These are phyloP conservation scores for Hipposideros armiger DNA, from an alignment of 2,113 vertebrate species.

Conservation along the genomic window DNA sequence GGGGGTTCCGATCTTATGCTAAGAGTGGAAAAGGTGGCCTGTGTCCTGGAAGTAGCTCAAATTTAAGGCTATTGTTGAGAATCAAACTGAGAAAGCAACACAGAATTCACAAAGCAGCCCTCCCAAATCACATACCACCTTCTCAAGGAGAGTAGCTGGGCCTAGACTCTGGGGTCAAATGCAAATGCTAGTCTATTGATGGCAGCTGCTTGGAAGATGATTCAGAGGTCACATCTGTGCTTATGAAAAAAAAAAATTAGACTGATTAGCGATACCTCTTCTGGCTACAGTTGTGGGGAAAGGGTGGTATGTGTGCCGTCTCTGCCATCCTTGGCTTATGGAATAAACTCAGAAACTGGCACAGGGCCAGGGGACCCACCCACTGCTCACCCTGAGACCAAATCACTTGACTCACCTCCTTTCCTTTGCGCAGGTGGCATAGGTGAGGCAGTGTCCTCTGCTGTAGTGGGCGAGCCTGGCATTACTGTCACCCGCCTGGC, in stretches of 20 bases:
- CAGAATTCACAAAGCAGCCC: neutral
- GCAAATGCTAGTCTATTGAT: neutral
- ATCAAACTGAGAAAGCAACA: neutral
- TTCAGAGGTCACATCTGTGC: neutral
- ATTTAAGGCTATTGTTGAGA: neutral
- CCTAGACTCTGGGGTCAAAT: neutral
- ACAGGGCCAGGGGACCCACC: fast-evolving
- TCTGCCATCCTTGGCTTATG: no score
- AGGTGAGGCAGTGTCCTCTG: slow-evolving; percentile 92
- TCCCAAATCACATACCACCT: no score
- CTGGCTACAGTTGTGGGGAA: fast-evolving
- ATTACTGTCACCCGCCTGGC: slow-evolving; percentile 92
- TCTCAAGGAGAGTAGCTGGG: neutral
- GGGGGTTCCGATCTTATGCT: neutral
- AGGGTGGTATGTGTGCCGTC: fast-evolving
- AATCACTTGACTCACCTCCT: neutral
- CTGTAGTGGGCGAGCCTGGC: slow-evolving; percentile 91
- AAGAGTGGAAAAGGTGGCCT: fast-evolving
- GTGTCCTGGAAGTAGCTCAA: neutral
- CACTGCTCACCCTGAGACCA: neutral
- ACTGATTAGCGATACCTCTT: neutral
- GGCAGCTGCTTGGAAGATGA: neutral
- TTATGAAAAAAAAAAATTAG: neutral
- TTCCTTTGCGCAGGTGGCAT: slow-evolving; percentile 90
- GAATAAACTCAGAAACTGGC: neutral